A percentile compares a stretch with the other conserved stretches of the same genome.
Evolutionary conservation across 2,797 vertebrate genomes (phyloP).

Genomic region (Poeciliopsis paucimaculata): DNA sequence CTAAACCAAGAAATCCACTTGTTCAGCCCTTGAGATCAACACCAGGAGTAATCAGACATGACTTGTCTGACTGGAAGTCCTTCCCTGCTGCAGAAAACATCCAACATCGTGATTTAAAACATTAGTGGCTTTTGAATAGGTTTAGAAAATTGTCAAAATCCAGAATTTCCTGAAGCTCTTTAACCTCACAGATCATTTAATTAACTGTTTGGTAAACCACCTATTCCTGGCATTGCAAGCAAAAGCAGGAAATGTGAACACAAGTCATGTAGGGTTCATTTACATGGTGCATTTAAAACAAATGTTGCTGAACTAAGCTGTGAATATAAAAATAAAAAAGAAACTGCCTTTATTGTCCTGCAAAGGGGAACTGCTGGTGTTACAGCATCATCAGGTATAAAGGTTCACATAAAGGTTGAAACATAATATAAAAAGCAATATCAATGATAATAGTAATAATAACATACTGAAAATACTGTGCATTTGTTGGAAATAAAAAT

Average conservation of each 20-base stretch:
- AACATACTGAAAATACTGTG: background rate
- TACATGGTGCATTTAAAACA: slow-evolving; percentile 2
- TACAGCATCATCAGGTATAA: background rate
- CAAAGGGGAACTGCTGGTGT: background rate
- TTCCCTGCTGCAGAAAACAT: background rate
- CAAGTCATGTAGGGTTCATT: background rate
- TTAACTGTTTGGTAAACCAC: background rate
- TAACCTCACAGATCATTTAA: background rate
- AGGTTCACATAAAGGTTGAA: background rate
- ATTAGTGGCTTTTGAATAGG: background rate
- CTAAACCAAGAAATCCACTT: slow-evolving; percentile 6
- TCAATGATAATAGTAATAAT: background rate
- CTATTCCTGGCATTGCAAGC: background rate
- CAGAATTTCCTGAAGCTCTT: background rate
- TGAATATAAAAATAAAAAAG: background rate
- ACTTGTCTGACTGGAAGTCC: background rate
- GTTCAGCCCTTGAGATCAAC: slow-evolving; percentile 19
- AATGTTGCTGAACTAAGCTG: background rate
- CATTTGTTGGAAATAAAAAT: background rate
- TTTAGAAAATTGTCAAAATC: background rate
- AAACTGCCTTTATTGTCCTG: background rate
- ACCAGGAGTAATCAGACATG: background rate
- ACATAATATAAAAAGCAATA: background rate
- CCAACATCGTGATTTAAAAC: background rate
- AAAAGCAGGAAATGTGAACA: background rate